These are phyloP conservation scores for Cygnus olor DNA, from an alignment of 2,797 vertebrate species.

Conservation along the genomic window DNA sequence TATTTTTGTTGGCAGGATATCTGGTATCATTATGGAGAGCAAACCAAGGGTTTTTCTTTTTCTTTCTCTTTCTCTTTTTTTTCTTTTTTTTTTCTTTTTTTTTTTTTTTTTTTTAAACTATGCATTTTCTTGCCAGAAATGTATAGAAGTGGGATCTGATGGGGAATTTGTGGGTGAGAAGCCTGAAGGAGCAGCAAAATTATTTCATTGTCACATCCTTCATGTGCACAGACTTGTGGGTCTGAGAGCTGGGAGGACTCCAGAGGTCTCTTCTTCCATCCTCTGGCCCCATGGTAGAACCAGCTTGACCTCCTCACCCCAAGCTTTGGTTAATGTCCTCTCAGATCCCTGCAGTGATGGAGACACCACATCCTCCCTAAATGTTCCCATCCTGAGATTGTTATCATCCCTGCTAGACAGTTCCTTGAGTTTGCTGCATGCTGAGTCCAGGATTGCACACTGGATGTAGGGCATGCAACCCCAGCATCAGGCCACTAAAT, in stretches of 20 bases:
- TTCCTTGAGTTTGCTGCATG: background rate
- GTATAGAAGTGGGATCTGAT: constrained; percentile 45
- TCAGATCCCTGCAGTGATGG: background rate
- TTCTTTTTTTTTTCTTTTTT: background rate
- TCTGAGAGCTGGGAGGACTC: background rate
- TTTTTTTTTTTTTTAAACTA: background rate
- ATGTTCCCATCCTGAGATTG: background rate
- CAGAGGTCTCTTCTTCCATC: background rate
- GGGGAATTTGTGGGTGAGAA: constrained; percentile 65
- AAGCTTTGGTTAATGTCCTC: too few species aligned
- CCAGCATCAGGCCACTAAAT: background rate
- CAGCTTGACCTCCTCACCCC: background rate
- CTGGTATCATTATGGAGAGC: constrained; percentile 57
- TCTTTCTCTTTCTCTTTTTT: background rate
- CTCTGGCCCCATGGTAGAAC: background rate
- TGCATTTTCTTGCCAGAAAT: constrained; percentile 51
- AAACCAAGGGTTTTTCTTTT: constrained; percentile 40
- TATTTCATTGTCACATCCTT: constrained; percentile 67
- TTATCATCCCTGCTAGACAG: background rate
- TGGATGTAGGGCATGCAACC: background rate
- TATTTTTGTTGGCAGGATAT: constrained; percentile 70
- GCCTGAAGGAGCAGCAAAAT: constrained; percentile 67
- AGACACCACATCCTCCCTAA: background rate
- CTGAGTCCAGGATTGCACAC: accelerated
- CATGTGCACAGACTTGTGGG: constrained; percentile 30